Evolutionary conservation across 2,113 vertebrate species (phyloP).

Genomic region (Ascaphus truei): DNA sequence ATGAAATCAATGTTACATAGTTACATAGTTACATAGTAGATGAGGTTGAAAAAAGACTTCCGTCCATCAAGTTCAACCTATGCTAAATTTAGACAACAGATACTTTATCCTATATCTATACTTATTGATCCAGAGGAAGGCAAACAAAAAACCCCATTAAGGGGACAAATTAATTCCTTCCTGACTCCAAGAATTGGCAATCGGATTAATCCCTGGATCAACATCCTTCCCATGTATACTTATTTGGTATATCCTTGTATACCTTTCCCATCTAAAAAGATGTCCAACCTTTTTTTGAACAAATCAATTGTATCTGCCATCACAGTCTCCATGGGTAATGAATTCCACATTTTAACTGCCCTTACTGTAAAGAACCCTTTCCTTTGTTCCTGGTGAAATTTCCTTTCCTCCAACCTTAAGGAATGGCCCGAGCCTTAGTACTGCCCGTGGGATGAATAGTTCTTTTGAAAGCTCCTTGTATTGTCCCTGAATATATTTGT

Average conservation of each 20-base stretch:
- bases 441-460: no score
- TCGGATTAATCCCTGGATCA: not conserved
- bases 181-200: not conserved
- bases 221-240: not conserved
- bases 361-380: not conserved
- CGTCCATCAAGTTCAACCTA: not conserved
- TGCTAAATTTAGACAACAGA: not conserved
- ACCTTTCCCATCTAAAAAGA: not conserved
- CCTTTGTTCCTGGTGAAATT: not conserved
- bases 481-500: no score
- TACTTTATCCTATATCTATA: no score
- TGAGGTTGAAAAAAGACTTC: not conserved
- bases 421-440: no score
- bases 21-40: not conserved
- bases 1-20: no score
- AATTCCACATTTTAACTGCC: not conserved
- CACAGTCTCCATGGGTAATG: no score
- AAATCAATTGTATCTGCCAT: not conserved
- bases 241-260: not conserved
- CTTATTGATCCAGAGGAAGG: not conserved
- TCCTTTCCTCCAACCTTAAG: no score
- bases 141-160: not conserved
- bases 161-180: not conserved
- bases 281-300: not conserved
- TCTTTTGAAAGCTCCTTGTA: no score